These are phyloP conservation scores for Luscinia luscinia DNA, from an alignment of 2,797 vertebrate genomes.

Conservation along the genomic window DNA sequence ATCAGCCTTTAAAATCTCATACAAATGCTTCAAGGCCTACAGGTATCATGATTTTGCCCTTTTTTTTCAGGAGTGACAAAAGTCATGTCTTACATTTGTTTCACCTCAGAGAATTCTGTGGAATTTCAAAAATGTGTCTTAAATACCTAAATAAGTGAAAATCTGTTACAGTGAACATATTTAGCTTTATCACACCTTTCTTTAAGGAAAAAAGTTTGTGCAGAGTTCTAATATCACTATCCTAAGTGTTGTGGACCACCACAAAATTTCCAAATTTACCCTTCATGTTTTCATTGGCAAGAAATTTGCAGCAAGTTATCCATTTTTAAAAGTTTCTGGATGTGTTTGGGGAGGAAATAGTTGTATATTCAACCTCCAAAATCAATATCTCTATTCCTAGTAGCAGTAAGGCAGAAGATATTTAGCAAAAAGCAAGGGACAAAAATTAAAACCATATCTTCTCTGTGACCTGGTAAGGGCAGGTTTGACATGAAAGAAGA, in stretches of 20 bases:
- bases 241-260: background rate
- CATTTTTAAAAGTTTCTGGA: background rate
- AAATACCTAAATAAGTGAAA: background rate
- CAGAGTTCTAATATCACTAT: background rate
- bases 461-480: background rate
- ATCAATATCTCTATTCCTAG: background rate
- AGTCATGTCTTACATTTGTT: background rate
- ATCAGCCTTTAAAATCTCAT: background rate
- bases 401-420: background rate
- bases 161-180: background rate
- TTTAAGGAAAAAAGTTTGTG: background rate
- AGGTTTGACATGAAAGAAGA: background rate
- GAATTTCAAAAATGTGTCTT: background rate
- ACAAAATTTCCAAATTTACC: background rate
- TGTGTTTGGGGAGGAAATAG: accelerated
- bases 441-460: background rate
- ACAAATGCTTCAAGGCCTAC: background rate
- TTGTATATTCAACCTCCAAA: background rate
- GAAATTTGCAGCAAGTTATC: background rate
- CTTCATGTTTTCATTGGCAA: background rate
- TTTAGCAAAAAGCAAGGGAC: background rate
- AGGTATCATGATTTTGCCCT: background rate
- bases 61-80: background rate
- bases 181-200: background rate
- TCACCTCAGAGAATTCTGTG: background rate